phyloP scores from a whole-genome alignment of 2,797 vertebrate genomes.

The Neopelma chrysocephalum region DNA sequence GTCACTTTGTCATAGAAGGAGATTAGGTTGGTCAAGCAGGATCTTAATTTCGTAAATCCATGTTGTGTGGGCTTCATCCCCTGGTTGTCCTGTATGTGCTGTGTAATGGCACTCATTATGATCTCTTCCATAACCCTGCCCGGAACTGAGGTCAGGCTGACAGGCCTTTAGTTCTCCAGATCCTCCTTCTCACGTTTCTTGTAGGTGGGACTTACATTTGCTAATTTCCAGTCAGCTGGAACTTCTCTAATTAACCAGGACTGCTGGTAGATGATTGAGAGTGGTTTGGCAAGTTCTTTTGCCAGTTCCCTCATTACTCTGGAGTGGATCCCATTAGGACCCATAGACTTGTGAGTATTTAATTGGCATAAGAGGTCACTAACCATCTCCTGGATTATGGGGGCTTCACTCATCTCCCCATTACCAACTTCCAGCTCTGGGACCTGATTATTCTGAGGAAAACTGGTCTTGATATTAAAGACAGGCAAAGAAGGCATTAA shows the following conservation, averaged over 20 bases:
- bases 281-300: neutral
- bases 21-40: neutral
- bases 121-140: neutral
- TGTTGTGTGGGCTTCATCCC: neutral
- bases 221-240: neutral
- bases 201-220: neutral
- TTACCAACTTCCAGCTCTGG: neutral
- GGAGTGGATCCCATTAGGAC: neutral
- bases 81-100: neutral
- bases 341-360: neutral
- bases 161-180: neutral
- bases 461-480: neutral
- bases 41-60: neutral
- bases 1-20: neutral
- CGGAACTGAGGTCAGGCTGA: neutral
- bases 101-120: neutral
- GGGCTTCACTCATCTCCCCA: neutral
- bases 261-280: neutral
- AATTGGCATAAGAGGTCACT: neutral
- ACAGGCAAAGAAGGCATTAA: neutral
- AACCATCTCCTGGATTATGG: neutral
- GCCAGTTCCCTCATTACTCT: neutral
- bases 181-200: neutral
- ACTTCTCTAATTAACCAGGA: neutral
- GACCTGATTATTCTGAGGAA: neutral